Percentiles rank a stretch among this genome's conserved stretches.
Conservation (phyloP, 2,888 invertebrate species). For the Incurvaria masculella region DNA sequence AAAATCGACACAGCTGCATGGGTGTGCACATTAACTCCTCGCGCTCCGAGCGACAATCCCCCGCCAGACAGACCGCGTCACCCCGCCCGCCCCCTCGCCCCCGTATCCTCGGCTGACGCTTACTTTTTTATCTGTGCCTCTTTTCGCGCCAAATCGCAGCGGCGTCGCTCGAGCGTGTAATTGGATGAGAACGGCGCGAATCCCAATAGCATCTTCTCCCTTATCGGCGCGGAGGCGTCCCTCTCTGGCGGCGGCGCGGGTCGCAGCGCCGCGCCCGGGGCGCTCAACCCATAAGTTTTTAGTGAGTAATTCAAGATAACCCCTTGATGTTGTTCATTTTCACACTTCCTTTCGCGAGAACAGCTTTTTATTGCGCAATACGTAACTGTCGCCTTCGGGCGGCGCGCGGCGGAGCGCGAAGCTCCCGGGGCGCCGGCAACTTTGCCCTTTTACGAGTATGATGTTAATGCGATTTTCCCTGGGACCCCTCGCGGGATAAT, state of each 20-base stretch:
- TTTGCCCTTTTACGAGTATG: conserved; percentile 53
- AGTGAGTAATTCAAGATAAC: conserved; percentile 58
- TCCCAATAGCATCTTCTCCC: conserved; percentile 52
- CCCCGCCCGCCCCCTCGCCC: neutral
- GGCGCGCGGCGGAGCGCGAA: neutral
- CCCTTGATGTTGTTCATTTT: conserved; percentile 58
- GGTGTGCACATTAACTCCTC: conserved; percentile 42
- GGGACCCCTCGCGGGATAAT: conserved; percentile 51
- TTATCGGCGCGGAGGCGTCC: conserved; percentile 35
- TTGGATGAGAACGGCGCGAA: conserved; percentile 56
- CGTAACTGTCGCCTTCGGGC: conserved; percentile 45
- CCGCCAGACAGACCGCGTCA: conserved; percentile 34
- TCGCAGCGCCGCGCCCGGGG: conserved; percentile 19
- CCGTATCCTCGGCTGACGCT: neutral
- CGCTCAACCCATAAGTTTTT: conserved; percentile 51
- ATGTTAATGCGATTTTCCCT: conserved; percentile 52
- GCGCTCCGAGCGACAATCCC: conserved; percentile 41
- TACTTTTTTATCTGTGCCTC: conserved; percentile 45
- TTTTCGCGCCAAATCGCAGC: conserved; percentile 47
- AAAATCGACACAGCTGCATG: conserved; percentile 15
- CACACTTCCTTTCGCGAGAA: conserved; percentile 58
- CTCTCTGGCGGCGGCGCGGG: conserved; percentile 9
- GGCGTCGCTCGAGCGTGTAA: conserved; percentile 56
- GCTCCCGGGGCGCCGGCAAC: conserved; percentile 44
- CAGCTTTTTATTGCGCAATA: conserved; percentile 58